Conservation (phyloP, 2,888 invertebrate genomes). For the Calameuta filiformis region DNA sequence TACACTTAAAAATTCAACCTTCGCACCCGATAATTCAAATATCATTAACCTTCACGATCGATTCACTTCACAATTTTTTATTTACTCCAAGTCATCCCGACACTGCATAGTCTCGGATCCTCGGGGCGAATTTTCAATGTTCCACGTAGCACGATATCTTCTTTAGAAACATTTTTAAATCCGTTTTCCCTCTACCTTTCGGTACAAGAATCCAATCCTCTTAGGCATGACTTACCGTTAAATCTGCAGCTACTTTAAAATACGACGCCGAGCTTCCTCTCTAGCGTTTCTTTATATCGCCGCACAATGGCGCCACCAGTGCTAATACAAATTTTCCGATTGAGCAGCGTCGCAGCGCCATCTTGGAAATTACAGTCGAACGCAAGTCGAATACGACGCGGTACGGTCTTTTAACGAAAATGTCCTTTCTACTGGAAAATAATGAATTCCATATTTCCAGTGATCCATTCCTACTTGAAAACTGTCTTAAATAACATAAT, state of each 20-base stretch:
- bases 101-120: not conserved
- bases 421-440: not conserved
- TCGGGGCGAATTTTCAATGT: not conserved
- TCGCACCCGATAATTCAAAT: not conserved
- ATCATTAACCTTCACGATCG: not conserved
- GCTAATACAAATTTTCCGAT: not conserved
- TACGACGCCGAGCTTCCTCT: not conserved
- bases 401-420: not conserved
- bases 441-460: not conserved
- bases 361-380: not conserved
- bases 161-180: not conserved
- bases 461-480: not conserved
- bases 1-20: not conserved
- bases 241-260: not conserved
- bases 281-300: not conserved
- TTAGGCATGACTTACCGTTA: not conserved
- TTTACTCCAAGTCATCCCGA: not conserved
- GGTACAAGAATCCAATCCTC: not conserved
- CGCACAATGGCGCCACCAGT: not conserved
- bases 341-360: not conserved
- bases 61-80: not conserved
- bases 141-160: not conserved
- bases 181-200: not conserved
- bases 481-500: not conserved
- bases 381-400: not conserved